These are phyloP conservation scores for Plodia interpunctella DNA, from an alignment of 1,140 invertebrate species.

Conservation along the genomic window DNA sequence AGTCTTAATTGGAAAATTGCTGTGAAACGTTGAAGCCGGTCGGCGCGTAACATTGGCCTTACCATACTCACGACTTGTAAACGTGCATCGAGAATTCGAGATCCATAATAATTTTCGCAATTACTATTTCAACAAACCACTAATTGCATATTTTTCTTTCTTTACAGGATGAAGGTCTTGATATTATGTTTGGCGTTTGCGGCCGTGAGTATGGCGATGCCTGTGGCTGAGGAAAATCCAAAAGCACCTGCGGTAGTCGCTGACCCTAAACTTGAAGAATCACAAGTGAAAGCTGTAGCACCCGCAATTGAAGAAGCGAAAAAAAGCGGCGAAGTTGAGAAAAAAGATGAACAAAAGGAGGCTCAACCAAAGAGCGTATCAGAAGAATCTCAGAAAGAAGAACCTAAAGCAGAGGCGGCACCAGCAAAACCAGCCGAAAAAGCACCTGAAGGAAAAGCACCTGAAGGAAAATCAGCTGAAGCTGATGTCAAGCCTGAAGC, in stretches of 20 bases:
- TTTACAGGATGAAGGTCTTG: slow-evolving; percentile 74
- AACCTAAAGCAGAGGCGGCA: slow-evolving; percentile 13
- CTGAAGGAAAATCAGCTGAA: slow-evolving; percentile 13
- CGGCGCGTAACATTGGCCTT: slow-evolving; percentile 73
- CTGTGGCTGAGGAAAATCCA: slow-evolving; percentile 62
- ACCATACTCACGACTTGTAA: slow-evolving; percentile 59
- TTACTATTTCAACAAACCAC: slow-evolving; percentile 41
- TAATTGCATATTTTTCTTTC: slow-evolving; percentile 46
- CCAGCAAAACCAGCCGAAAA: slow-evolving; percentile 17
- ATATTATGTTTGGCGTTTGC: slow-evolving; percentile 68
- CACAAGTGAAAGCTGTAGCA: slow-evolving; percentile 29
- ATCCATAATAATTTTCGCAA: slow-evolving; percentile 32
- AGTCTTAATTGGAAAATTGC: slow-evolving; percentile 71
- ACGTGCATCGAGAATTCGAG: slow-evolving; percentile 51
- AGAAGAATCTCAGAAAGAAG: slow-evolving; percentile 25
- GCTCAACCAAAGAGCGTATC: slow-evolving; percentile 29
- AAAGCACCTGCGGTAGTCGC: slow-evolving; percentile 31
- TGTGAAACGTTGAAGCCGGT: slow-evolving; percentile 44
- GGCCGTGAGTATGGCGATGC: slow-evolving; percentile 65
- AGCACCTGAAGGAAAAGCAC: slow-evolving; percentile 10
- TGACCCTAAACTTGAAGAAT: slow-evolving; percentile 39
- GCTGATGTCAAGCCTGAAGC: slow-evolving; percentile 16
- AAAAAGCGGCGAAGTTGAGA: slow-evolving; percentile 29
- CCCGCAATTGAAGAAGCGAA: slow-evolving; percentile 33
- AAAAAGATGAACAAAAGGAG: slow-evolving; percentile 28